These are phyloP conservation scores for Casuarius casuarius DNA, from an alignment of 2,113 vertebrate species.

Conservation along the genomic window DNA sequence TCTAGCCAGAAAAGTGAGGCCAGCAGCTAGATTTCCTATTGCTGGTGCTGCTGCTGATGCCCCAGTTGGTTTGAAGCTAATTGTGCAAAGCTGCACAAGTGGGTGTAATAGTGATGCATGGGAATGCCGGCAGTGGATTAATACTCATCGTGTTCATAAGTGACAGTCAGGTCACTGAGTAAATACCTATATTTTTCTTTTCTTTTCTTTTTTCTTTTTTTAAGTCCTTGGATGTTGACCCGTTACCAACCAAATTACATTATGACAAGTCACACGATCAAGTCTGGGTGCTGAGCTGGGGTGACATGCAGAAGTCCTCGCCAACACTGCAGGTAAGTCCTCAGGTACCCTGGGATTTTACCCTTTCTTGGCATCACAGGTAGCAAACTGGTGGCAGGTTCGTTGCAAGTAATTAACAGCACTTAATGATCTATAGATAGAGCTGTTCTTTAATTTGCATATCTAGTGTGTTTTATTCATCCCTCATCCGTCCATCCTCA, in stretches of 20 bases:
- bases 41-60: neutral
- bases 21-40: neutral
- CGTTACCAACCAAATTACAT: slow-evolving; percentile 88
- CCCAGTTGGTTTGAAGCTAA: neutral
- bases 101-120: neutral
- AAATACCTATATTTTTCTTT: neutral
- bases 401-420: slow-evolving; percentile 5
- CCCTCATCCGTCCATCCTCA: neutral
- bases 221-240: slow-evolving; percentile 89
- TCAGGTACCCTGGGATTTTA: neutral
- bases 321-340: slow-evolving; percentile 88
- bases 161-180: neutral
- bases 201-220: slow-evolving; percentile 19
- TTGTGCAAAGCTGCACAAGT: neutral
- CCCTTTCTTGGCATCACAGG: neutral
- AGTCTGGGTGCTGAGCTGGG: slow-evolving; percentile 95
- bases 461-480: neutral
- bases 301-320: slow-evolving; percentile 80
- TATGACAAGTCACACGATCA: slow-evolving; percentile 99
- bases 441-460: slow-evolving; percentile 23
- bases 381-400: neutral
- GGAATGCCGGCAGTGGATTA: neutral
- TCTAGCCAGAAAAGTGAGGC: neutral
- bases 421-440: neutral
- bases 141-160: neutral